Evolutionary conservation across 2,888 invertebrate genomes (phyloP), one percentile per base, ranked within the genome.

Genomic region (Polydrusus tereticollis): DNA sequence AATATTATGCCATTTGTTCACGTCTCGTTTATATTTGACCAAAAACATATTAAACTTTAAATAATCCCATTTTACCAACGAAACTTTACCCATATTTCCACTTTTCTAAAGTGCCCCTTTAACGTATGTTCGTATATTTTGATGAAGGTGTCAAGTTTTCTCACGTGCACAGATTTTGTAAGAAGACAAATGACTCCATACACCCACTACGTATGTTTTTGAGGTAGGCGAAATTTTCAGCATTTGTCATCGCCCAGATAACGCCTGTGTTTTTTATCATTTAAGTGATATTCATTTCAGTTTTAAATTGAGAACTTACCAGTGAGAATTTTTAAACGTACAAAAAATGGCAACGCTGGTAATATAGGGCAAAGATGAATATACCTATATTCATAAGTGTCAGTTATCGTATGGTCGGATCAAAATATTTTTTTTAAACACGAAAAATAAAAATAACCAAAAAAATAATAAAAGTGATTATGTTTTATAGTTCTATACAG

Each of bases 161-260:
- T 16, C 52, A 16, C 5, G 52, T 16, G 52, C 6, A 29, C 26
- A 16, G 26, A 52, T 52, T 26, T 52, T 52, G 16, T 29, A 52
- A 29, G 29, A 52, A 52, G 52, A 52, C 52, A 52, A 52, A 52
- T 29, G 52, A 52, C 8, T 26, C 29, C 16, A 2, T 20, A 50
- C 21, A 29, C 20, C n/a, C 29, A 14, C 21, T 5, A 16, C 26
- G 21, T 14, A 52, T 52, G 52, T 52, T 52, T 52, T 29, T 52
- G 23, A 12, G 47, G 1, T 5, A 21, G 21, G 3, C 8, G n/a
- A n/a, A 47, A 47, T 47, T 47, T 47, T 12, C 23, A 21, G 23
- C 21, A 47, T 47, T 47, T 47, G 47, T 47, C 47, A 47, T 47
- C 21, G 20, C 2, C 14, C 5, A 21, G 23, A 47, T 47, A 47